Base-by-base conservation (phyloP, 2,888 invertebrate genomes). In the Dermolepida albohirtum region DNA sequence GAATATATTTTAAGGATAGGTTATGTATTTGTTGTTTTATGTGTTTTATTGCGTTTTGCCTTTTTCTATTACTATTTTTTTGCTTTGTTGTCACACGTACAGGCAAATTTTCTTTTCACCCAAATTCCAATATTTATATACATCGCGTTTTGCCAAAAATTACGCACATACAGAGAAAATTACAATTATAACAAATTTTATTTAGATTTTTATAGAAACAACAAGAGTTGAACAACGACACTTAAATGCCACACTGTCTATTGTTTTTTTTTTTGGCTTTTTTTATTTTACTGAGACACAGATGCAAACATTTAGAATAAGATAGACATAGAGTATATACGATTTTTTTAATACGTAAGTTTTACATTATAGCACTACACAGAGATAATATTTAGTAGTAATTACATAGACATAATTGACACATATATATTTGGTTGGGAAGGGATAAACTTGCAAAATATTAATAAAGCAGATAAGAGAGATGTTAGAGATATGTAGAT, bases 101-200 rank as follows among this genome's bases (percentile, higher is more conserved):
- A 59, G 59, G 59, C 44, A 62, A 62, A 66, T 51, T 77, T 79
- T 80, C 81, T 79, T 77, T 83, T 83, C 84, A 84, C 84, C 84
- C 84, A 84, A 84, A 84, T 84, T 84, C 84, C 84, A 29, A 43
- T 55, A 51, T 54, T 22, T n/a, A 54, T 59, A 16, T 78, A 81
- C 78, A 80, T 79, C 80, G 81, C 82, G 82, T 81, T 80, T 81
- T 82, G 82, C 82, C 82, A 82, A 81, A 82, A 81, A 69, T 47
- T 59, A 49, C 54, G 40, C 50, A 14, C 17, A 41, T 39, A 72
- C 66, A 72, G 66, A 65, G 16, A 34, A 44, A 10, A 44, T 5
- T 12, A 12, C 16, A 47, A 16, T 47, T 16, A 62, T 27, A 47
- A 14, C 17, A 41, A 59, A 43, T 41, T 62, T 44, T 62, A 12